Conservation (phyloP, 2,797 vertebrate species). For the Emys orbicularis region DNA sequence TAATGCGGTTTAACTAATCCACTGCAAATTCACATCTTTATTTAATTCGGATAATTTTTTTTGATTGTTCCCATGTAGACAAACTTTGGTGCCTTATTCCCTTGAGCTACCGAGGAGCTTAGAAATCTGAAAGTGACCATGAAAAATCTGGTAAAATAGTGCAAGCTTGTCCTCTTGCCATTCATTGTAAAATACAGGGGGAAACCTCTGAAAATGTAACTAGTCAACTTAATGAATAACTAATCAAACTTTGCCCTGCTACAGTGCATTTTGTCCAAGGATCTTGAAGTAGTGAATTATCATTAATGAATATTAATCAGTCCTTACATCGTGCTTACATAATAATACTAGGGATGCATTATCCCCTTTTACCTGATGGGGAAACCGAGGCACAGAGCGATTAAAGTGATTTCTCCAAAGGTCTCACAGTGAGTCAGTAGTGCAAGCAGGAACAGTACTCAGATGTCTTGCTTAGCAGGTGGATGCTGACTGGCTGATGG, state of each 20-base stretch:
- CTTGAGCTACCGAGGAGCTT: background rate
- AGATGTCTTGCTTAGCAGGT: too few species aligned
- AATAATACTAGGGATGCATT: background rate
- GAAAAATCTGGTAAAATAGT: rapidly evolving
- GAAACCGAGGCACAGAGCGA: background rate
- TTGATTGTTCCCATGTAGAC: too few species aligned
- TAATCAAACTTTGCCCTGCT: rapidly evolving
- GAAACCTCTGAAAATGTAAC: background rate
- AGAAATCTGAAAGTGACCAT: background rate
- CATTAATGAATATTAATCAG: too few species aligned
- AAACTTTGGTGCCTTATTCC: too few species aligned
- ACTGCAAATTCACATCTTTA: too few species aligned
- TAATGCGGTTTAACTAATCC: too few species aligned
- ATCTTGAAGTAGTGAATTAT: background rate
- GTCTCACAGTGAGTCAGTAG: too few species aligned
- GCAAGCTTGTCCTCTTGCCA: background rate
- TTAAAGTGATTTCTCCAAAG: too few species aligned
- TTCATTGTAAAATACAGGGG: background rate
- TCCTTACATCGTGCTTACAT: background rate
- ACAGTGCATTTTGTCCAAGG: background rate
- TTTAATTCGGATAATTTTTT: too few species aligned
- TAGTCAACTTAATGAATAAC: background rate
- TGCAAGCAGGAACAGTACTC: too few species aligned
- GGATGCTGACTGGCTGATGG: too few species aligned
- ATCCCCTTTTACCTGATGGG: background rate